Percentiles rank a stretch among this genome's conserved stretches.
phyloP scores from a whole-genome alignment of 2,888 invertebrate genomes.

The Epirrhoe alternata region DNA sequence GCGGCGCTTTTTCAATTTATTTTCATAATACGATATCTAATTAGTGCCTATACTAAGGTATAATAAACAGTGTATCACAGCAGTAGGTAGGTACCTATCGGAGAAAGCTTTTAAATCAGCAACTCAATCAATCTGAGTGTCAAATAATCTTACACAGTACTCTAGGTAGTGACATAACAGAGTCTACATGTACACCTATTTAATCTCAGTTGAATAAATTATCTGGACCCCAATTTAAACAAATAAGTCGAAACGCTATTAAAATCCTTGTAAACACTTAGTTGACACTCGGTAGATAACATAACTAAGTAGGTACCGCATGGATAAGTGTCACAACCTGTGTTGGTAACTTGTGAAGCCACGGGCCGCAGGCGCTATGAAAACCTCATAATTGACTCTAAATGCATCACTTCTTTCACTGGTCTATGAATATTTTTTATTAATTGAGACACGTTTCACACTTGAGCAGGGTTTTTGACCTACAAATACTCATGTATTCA shows the following conservation, averaged over 20 bases:
- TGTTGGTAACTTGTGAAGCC: no score
- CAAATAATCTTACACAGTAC: background rate
- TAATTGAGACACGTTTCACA: background rate
- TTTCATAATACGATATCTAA: conserved; percentile 4
- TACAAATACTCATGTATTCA: conserved; percentile 1
- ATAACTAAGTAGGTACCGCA: no score
- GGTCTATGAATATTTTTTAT: no score
- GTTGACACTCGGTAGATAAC: no score
- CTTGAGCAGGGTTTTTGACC: background rate
- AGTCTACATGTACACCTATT: no score
- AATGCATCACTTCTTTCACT: no score
- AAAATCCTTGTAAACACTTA: no score
- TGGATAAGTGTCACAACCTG: no score
- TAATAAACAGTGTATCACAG: background rate
- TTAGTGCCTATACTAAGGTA: background rate
- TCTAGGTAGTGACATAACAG: background rate
- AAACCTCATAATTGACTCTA: no score
- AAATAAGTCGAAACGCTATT: no score
- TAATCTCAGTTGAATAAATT: background rate
- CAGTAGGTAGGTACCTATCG: background rate
- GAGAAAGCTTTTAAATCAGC: conserved; percentile 1
- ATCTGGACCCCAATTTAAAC: no score
- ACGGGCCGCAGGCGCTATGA: no score
- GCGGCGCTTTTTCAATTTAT: conserved; percentile 19
- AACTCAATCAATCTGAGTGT: background rate